Base-by-base conservation (phyloP, 2,797 vertebrate genomes). In the Brotogeris chrysoptera region DNA sequence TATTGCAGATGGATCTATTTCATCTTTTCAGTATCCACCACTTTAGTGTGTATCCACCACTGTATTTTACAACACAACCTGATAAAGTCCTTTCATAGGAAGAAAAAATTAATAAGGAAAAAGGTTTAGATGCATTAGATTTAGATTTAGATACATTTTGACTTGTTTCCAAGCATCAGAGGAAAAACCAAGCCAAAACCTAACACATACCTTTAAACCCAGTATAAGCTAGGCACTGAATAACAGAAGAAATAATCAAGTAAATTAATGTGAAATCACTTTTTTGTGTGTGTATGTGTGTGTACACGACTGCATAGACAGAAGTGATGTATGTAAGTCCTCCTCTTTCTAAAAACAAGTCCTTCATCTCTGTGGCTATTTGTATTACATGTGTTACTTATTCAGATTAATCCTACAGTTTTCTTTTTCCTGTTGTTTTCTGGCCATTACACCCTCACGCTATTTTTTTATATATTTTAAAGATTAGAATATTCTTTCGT, bases 241-340 rank as follows among this genome's bases (percentile, higher is more conserved):
- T 38, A 84, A 55, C 2, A 61, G 19, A 49, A 80, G 36, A 44
- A 55, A 74, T 23, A 65, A 78, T 30, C 19, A 65, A 73, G 49
- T 0, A 1, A 59, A 65, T 18, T 13, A 32, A 8, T 8, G 32
- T 28, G 6, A 74, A 71, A 83, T 20, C 19, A 3, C 11, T 14
- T 63, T 34, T 55, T 39, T 38, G 14, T 16, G 7, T 14, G 3
- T 34, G 14, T 16, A 6, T 14, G 3, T 34, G 4, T 49, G 20
- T n/a, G 36, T 49, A 39, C 39, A 44, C 38, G 86, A 25, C 28
- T 57, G 76, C 72, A 55, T 1, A 47, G 53, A 32, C 11, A 69
- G 4, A 57, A 15, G 19, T 28, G 44, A 73, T 2, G 5, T 43
- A 53, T 3, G 0, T 9, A 72, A 59, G 5, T 60, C 25, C 7